Base-by-base conservation (phyloP, 2,888 invertebrate species). In the Bombylius major region DNA sequence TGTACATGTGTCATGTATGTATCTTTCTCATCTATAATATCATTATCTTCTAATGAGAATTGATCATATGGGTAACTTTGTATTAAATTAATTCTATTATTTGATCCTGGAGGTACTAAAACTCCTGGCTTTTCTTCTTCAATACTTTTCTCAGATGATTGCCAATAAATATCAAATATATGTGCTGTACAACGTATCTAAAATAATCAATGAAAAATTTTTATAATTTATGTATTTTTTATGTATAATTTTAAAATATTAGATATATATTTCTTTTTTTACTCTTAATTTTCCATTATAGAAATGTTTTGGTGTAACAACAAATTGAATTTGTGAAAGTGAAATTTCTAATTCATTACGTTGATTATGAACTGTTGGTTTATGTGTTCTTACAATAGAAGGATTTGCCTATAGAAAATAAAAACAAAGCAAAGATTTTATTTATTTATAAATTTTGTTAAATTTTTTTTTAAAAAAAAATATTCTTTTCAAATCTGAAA, bases 101-200 rank as follows among this genome's bases (percentile, higher is more conserved):
- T 42, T 47, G 67, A 67, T 63, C 47, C 62, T 58, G 55, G 62
- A 56, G 2, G 64, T 59, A 53, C 57, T 7, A 56, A 44, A 42
- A 57, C 54, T 51, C 65, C 65, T 44, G 65, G 67, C 62, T 75
- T 74, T 61, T 82, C 80, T 65, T 82, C 78, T 65, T 82, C 81
- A 45, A 82, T 78, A 62, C 79, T 81, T 64, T 81, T 82, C 69
- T 84, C 84, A 8, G 80, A 80, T 65, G 81, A 82, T 68, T 82
- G 79, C 76, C 82, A 81, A 68, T 84, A 85, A 51, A 85, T 75
- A 63, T 81, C 77, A 67, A 81, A 79, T 63, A 85, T 76, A 59
- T 80, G 80, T 1, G 84, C 83, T 59, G 80, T 80, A 70, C 85
- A 85, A 4, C 83, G 78, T 47, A 85, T 73, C 75, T 80, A 36